phyloP scores from a whole-genome alignment of 2,888 invertebrate genomes.

The Lydus trimaculatus region DNA sequence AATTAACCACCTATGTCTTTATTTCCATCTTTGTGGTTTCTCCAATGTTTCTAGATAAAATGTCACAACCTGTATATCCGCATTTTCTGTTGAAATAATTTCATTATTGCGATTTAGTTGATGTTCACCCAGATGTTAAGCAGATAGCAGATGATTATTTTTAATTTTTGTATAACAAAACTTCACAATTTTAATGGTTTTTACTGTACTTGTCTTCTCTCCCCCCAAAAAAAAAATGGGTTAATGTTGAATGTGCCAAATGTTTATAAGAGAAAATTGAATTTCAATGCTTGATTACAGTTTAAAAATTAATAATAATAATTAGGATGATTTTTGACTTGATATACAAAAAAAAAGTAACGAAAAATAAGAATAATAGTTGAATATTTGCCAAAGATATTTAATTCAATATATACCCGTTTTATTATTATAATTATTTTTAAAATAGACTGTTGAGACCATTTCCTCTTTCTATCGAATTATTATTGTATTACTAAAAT shows the following conservation, averaged over 20 bases:
- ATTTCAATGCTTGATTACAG: neutral
- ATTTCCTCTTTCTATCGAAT: conserved; percentile 30
- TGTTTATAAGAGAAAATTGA: neutral
- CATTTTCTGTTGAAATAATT: neutral
- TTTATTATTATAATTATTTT: conserved; percentile 11
- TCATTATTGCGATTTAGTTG: neutral
- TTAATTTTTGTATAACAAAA: too few relatives aligned
- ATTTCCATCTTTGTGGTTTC: too few relatives aligned
- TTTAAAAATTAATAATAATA: neutral
- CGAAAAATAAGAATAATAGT: conserved; percentile 22
- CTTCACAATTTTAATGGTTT: neutral
- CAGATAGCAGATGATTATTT: neutral
- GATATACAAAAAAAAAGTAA: conserved; percentile 12
- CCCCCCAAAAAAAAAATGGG: too few relatives aligned
- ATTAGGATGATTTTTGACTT: neutral
- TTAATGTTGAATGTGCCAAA: conserved; percentile 7
- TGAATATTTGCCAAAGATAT: conserved; percentile 34
- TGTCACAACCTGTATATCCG: neutral
- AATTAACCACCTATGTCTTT: too few relatives aligned
- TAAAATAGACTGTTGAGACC: conserved; percentile 33
- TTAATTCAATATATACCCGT: conserved; percentile 28
- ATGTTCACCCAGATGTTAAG: conserved; percentile 12
- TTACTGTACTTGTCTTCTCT: neutral
- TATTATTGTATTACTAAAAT: conserved; percentile 31
- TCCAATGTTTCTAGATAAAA: too few relatives aligned